Conservation (phyloP, 2,888 invertebrate genomes). For the Blastobasis adustella region DNA sequence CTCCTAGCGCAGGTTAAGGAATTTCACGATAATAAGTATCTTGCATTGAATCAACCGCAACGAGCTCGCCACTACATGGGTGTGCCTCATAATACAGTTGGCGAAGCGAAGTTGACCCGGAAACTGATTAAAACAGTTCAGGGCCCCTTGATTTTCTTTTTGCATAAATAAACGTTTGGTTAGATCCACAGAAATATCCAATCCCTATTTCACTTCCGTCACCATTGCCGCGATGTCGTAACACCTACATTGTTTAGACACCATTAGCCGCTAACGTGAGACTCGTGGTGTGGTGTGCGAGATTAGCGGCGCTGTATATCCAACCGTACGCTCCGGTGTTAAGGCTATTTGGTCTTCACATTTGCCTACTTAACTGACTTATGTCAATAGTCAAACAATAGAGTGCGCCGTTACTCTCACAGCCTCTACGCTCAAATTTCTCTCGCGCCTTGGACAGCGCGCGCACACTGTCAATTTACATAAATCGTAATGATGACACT, state of each 20-base stretch:
- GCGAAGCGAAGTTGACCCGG: no score
- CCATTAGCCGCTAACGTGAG: neutral
- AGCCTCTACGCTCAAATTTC: slow-evolving; percentile 15
- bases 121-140: no score
- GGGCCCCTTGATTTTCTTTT: no score
- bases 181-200: no score
- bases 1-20: no score
- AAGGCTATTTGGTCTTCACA: neutral
- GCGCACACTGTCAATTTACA: slow-evolving; percentile 24
- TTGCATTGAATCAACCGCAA: no score
- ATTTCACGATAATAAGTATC: no score
- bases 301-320: neutral
- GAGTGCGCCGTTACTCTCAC: slow-evolving; percentile 13
- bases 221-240: neutral
- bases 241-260: slow-evolving; percentile 4
- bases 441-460: slow-evolving; percentile 13
- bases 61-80: no score
- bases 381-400: slow-evolving; percentile 17
- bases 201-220: no score
- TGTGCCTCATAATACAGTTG: no score
- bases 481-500: slow-evolving; percentile 32
- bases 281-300: neutral
- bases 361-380: slow-evolving; percentile 6
- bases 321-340: neutral
- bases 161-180: no score